Evolutionary conservation across 2,888 invertebrate species (phyloP), one percentile per base, ranked within the genome.

Genomic region (Sinohyriopsis cumingii): DNA sequence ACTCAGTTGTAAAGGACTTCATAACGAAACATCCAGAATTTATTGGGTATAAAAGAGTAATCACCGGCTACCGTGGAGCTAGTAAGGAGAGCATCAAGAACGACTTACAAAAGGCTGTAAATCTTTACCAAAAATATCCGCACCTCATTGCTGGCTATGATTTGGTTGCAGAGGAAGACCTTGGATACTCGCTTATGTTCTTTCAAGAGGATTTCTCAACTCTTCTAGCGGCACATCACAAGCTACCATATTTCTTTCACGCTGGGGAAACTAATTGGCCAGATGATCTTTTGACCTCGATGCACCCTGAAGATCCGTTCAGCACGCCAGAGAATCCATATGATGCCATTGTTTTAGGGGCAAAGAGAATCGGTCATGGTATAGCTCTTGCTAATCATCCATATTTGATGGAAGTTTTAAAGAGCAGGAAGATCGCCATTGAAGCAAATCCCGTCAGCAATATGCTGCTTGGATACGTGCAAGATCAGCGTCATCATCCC

Each of bases 231-330:
- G 20, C 55, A 22, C 62, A 71, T 20, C 22, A n/a, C 12, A 60
- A 57, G 5, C n/a, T 75, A 15, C 77, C 77, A 18, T 68, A 68
- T 24, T 73, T 72, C 57, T 75, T 77, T 61, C 77, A 77, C 22
- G 68, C 68, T 5, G 69, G 68, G 0, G 77, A 77, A 68, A 77
- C 77, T 12, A 77, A 75, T 64, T 77, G 77, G 77, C 77, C 77
- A 28, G 71, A 71, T 22, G 73, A 75, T 56, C 65, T 75, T 18
- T 28, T 77, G 33, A 68, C 77, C 7, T 77, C 77, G 28, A 25
- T 66, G n/a, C 73, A 67, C 28, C 53, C 65, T 18, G 70, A 68
- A 15, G 75, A 77, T 55, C 75, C 75, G 1, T 68, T 77, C 5
- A 62, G 71, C 25, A 68, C 75, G 5, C 53, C 73, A 19, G 71